A percentile compares a stretch with the other conserved stretches of the same genome.
Evolutionary conservation across 2,888 invertebrate genomes (phyloP).

Genomic region (Eristalis arbustorum): DNA sequence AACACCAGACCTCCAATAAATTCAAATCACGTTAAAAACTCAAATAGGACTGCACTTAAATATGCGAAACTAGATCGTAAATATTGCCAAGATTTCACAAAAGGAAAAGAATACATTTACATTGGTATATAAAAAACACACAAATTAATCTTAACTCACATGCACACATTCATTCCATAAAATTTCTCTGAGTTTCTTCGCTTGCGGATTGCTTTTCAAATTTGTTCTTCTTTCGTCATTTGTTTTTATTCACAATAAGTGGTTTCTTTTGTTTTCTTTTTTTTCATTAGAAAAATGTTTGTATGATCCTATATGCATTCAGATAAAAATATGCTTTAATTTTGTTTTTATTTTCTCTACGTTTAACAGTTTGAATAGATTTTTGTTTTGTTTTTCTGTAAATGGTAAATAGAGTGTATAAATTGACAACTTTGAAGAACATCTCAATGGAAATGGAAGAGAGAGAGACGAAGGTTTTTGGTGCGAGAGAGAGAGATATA

Average conservation of each 20-base stretch:
- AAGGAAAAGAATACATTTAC: conserved; percentile 57
- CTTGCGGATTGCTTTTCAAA: conserved; percentile 7
- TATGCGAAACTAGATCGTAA: conserved; percentile 41
- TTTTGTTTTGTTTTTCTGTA: conserved; percentile 6
- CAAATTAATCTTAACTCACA: conserved; percentile 67
- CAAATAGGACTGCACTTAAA: neutral
- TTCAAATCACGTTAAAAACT: conserved; percentile 33
- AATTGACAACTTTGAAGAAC: conserved; percentile 56
- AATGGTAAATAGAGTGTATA: conserved; percentile 32
- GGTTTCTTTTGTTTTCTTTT: neutral
- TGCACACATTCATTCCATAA: conserved; percentile 41
- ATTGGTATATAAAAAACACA: conserved; percentile 63
- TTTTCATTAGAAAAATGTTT: neutral
- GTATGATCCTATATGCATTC: conserved; percentile 11
- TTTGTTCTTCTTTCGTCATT: neutral
- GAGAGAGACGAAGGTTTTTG: conserved; percentile 1
- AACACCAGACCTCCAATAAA: no score
- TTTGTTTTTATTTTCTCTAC: conserved; percentile 13
- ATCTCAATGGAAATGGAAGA: neutral
- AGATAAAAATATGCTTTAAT: conserved; percentile 14
- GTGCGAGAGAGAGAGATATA: neutral
- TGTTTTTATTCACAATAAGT: neutral
- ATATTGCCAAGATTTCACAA: conserved; percentile 51
- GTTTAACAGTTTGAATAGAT: conserved; percentile 45
- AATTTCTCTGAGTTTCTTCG: conserved; percentile 45